Evolutionary conservation across 2,888 invertebrate species (phyloP).

Genomic region (Cheilosia soror): DNA sequence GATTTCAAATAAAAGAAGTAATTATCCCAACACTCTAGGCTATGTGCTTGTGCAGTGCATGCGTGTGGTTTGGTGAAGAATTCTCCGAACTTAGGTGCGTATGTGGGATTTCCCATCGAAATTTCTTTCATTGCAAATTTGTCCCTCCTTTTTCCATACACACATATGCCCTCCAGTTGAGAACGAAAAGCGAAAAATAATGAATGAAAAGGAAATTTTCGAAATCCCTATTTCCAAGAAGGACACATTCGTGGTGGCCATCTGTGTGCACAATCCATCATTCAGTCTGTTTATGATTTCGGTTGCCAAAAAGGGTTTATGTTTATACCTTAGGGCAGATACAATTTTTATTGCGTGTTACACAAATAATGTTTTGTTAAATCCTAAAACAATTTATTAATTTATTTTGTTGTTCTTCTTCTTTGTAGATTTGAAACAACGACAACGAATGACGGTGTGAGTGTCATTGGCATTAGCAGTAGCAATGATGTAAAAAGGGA

Average conservation of each 20-base stretch:
- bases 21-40: constrained; percentile 13
- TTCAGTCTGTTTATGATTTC: constrained; percentile 24
- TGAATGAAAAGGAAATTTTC: constrained; percentile 42
- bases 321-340: constrained; percentile 11
- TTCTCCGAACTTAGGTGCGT: constrained; percentile 27
- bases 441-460: constrained; percentile 78
- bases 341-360: constrained; percentile 11
- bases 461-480: constrained; percentile 78
- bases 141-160: not conserved
- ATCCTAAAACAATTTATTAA: constrained; percentile 2
- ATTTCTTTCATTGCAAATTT: constrained; percentile 16
- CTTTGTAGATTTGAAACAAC: constrained; percentile 79
- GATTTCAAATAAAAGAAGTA: constrained; percentile 4
- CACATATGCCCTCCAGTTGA: not conserved
- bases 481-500: constrained; percentile 67
- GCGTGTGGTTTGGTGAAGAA: constrained; percentile 34
- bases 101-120: constrained; percentile 27
- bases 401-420: constrained; percentile 41
- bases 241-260: not conserved
- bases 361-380: constrained; percentile 27
- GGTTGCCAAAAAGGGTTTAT: constrained; percentile 14
- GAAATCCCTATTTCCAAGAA: constrained; percentile 34
- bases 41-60: not conserved
- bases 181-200: not conserved
- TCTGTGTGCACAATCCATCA: constrained; percentile 38